Base-by-base conservation (phyloP, 2,797 vertebrate genomes). In the Urocyon cinereoargenteus region DNA sequence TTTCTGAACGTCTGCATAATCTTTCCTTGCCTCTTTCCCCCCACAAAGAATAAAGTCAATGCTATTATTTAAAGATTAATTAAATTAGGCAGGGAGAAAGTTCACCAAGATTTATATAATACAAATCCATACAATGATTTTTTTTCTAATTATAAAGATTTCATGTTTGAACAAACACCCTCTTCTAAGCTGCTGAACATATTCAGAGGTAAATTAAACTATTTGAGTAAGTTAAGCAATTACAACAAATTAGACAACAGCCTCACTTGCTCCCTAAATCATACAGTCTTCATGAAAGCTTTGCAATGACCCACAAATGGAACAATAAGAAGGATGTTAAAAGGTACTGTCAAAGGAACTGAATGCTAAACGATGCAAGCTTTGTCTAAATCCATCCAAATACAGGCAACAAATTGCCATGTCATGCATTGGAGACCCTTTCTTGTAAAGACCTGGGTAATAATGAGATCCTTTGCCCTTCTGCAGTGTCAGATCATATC, bases 191-290 rank as follows among this genome's bases (percentile, higher is more conserved):
- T 98, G 98, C 97, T 98, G 97, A 98, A 98, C 98, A 98, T 95
- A 83, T 97, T 98, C 94, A 98, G 97, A 98, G 86, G 94, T 90
- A 98, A 98, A 98, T 98, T 98, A 98, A 98, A 98, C 97, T 96
- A 97, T 98, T 97, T 98, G 96, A 94, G 98, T 98, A 96, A 98
- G 98, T 98, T 98, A 98, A 99, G 98, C 98, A 99, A 99, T 99
- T 99, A 99, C 99, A 98, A 99, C 99, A 99, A 99, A 99, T 99
- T 99, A 99, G 98, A 98, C 98, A 99, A 99, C 97, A 98, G 98
- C 99, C 94, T 98, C 96, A 98, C 98, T 98, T 98, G 97, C 99
- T 99, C 98, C 98, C 96, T 98, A 98, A 99, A 99, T 98, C 98
- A 98, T 98, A 96, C 98, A 98, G 98, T 93, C 98, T 98, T 98